Conservation (phyloP, 2,888 invertebrate species). For the Rotaria sp. region DNA sequence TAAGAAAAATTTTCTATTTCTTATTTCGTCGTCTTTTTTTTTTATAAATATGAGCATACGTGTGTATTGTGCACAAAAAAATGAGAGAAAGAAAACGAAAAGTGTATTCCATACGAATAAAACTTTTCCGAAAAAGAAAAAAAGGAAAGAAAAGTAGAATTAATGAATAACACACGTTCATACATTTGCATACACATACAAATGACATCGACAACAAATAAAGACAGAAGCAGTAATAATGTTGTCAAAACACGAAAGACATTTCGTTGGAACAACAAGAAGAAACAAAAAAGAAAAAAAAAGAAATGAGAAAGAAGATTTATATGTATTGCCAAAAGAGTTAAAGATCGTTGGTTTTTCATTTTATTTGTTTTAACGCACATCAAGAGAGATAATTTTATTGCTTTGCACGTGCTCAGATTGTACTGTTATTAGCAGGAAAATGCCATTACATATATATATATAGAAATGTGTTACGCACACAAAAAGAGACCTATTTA, state of each 20-base stretch:
- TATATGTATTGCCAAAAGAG: neutral
- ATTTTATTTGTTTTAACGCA: neutral
- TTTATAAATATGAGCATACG: constrained; percentile 8
- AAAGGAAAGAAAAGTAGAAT: neutral
- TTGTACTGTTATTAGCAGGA: neutral
- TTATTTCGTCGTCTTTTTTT: neutral
- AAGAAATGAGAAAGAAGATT: neutral
- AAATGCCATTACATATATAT: neutral
- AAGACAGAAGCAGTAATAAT: neutral
- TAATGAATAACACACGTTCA: neutral
- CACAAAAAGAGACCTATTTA: neutral
- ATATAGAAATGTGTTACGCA: neutral
- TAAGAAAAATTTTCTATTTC: neutral
- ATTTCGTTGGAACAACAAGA: constrained; percentile 1
- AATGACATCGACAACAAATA: constrained; percentile 2
- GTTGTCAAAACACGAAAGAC: constrained; percentile 17
- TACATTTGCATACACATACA: neutral
- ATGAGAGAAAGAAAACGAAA: neutral
- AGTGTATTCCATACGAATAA: constrained; percentile 2
- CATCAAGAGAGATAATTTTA: neutral
- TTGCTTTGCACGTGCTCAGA: neutral
- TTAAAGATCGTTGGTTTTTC: neutral
- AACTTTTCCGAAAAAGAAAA: neutral
- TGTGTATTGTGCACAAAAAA: constrained; percentile 19
- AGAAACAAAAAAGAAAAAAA: neutral